Base-by-base conservation (phyloP, 2,888 invertebrate genomes). In the Epistrophe eligans region DNA sequence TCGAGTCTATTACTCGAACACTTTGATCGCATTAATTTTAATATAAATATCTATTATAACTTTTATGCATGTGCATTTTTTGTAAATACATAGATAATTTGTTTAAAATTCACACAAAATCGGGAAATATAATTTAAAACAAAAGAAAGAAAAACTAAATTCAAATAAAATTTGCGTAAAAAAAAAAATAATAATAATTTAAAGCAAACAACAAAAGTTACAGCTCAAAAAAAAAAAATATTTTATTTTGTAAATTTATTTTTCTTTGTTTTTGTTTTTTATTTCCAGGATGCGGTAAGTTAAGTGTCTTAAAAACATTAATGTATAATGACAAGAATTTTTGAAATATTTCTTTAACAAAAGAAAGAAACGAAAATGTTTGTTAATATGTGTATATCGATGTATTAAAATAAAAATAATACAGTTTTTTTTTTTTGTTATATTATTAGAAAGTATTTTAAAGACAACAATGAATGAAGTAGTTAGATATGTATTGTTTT, bases 261-360 rank as follows among this genome's bases (percentile, higher is more conserved):
- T 90, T 88, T 87, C 79, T 88, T 88, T 89, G 81, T 89, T 88
- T 82, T 87, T 90, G 92, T 92, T 91, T 91, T 92, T 93, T 93
- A 93, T 91, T 92, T 93, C 89, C 93, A 93, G 93, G 93, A 93
- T 91, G 93, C 93, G 93, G 93, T 93, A 93, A 93, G 93, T 93
- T 90, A 89, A 84, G 70, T 79, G 58, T 67, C 58, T 43, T 28
- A 74, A 48, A 85, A 87, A 48, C 64, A 74, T 11, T 13, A 32
- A n/a, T 74, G 62, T 60, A 45, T 79, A 24, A 3, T 28, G 67
- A 32, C 76, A 83, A 81, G 77, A 67, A 83, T 84, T 79, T 84
- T 55, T 50, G 15, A 77, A 72, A 66, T 19, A n/a, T 50, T 57
- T 72, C 62, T 38, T 19, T 28, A 80, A 38, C 13, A 35, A 55